Base-by-base conservation (phyloP, 2,888 invertebrate genomes). In the Coenonympha arcania region DNA sequence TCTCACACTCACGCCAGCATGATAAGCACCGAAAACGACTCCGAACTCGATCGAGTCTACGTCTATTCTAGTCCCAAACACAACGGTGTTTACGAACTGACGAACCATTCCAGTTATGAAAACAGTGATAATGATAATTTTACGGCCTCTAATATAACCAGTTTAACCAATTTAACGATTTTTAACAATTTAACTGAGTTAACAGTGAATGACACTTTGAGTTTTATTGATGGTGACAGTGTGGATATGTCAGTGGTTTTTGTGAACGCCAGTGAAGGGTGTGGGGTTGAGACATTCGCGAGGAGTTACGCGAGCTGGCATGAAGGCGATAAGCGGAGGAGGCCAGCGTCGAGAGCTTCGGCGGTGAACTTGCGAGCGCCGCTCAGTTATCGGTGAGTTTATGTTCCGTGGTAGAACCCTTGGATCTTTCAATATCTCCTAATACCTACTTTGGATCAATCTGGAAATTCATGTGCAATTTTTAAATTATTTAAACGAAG, bases 331-430 rank as follows among this genome's bases (percentile, higher is more conserved):
- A 78, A 76, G 57, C 65, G 79, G 36, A 67, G 71, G 39, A 58
- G 52, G 39, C 50, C 55, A 18, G 59, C 69, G 51, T 60, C 72
- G n/a, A 70, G 80, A 52, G 69, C 65, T 9, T 61, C 67, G 6
- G 80, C 85, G 1, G 57, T 79, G 2, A 88, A 88, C 64, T 69
- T 89, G 56, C 71, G 88, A 57, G 76, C 82, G 34, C 84, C 87
- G 11, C 62, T 88, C 22, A 88, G 84, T 63, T 86, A 87, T 59
- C 73, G 88, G 89, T 89, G 61, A 84, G 87, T 71, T 56, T 46
- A 2, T 18, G 30, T 30, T 19, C 8, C 9, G 4, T 26, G 16
- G 9, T 33, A 33, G 31, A 1, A 16, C 31, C 31, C 8, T 16
- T 4, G 8, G 3, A n/a, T n/a, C n/a, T n/a, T n/a, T n/a, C n/a